These are phyloP conservation scores for Agriopis aurantiaria DNA, from an alignment of 2,888 invertebrate genomes.

Conservation along the genomic window DNA sequence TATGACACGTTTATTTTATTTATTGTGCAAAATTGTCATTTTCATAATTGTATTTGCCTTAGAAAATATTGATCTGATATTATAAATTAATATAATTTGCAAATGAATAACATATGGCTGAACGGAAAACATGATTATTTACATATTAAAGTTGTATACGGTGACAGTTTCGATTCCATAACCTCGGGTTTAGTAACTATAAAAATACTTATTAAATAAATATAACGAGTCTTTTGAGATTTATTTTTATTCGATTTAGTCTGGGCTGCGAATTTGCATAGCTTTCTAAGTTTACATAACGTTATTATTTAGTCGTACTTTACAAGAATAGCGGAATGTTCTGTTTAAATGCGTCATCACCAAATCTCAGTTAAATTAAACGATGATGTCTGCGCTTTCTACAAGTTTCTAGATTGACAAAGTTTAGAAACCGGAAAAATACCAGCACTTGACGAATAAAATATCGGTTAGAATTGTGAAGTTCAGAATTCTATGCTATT, in stretches of 20 bases:
- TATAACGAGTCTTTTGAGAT: conserved; percentile 35
- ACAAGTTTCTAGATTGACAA: conserved; percentile 5
- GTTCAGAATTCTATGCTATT: too few species aligned
- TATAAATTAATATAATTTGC: conserved; percentile 22
- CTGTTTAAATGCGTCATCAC: conserved; percentile 5
- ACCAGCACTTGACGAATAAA: neutral
- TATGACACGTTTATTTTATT: conserved; percentile 18
- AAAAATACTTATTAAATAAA: conserved; percentile 37
- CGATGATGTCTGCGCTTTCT: conserved; percentile 4
- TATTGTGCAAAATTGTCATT: conserved; percentile 19
- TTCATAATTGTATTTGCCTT: conserved; percentile 18
- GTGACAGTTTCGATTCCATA: conserved; percentile 29
- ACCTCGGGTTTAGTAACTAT: conserved; percentile 28
- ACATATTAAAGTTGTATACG: conserved; percentile 21
- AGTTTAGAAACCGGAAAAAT: neutral
- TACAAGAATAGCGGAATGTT: conserved; percentile 11
- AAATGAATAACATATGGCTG: conserved; percentile 11
- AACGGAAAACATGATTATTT: conserved; percentile 22
- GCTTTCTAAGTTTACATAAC: conserved; percentile 41
- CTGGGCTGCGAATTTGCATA: conserved; percentile 36
- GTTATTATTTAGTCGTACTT: conserved; percentile 19
- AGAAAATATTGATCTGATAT: conserved; percentile 25
- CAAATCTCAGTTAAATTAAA: conserved; percentile 11
- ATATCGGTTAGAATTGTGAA: too few species aligned
- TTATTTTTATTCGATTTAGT: conserved; percentile 41